A percentile compares a stretch with the other conserved stretches of the same genome.
Evolutionary conservation across 2,113 vertebrate species (phyloP).

Genomic region (Cyanoramphus novaezelandiae): DNA sequence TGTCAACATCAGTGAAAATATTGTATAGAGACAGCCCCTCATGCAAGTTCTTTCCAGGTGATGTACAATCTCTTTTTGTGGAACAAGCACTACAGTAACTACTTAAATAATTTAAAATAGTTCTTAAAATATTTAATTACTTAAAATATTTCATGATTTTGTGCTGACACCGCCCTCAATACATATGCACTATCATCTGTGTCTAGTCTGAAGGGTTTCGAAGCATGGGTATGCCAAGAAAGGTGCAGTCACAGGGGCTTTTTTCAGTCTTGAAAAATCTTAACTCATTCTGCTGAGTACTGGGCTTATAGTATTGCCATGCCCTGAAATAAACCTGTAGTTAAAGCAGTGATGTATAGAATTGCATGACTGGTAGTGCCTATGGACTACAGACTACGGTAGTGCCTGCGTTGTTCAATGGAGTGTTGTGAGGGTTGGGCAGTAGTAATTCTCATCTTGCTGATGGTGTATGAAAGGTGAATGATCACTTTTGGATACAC

Average conservation of each 20-base stretch:
- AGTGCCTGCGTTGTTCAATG: background rate
- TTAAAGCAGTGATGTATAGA: background rate
- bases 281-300: background rate
- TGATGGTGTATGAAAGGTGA: background rate
- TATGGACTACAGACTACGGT: background rate
- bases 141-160: background rate
- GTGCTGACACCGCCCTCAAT: background rate
- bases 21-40: background rate
- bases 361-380: background rate
- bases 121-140: background rate
- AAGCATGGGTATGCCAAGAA: background rate
- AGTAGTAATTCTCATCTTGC: background rate
- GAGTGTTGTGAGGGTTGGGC: background rate
- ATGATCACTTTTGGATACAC: background rate
- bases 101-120: background rate
- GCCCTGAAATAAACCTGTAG: background rate
- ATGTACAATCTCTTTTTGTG: background rate
- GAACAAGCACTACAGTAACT: background rate
- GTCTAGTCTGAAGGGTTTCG: background rate
- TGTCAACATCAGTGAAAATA: background rate
- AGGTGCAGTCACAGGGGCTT: background rate
- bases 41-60: background rate
- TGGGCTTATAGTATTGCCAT: background rate
- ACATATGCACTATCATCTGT: background rate
- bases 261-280: background rate